Percentiles rank a stretch among this genome's conserved stretches.
phyloP scores from a whole-genome alignment of 2,888 invertebrate genomes.

The Flexamia atlantica region DNA sequence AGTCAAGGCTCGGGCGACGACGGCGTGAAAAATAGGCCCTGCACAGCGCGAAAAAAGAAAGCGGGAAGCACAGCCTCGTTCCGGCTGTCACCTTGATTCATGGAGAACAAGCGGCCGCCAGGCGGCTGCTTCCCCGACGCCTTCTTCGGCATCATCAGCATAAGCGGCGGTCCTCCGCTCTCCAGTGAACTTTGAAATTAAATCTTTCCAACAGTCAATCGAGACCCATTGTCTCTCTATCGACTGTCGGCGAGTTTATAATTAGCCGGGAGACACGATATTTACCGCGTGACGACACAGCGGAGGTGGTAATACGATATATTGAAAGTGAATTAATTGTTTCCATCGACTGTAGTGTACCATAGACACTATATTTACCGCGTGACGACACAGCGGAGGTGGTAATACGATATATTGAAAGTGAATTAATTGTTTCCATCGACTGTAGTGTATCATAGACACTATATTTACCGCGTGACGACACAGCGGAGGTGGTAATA shows the following conservation, averaged over 20 bases:
- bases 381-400: no score
- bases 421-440: no score
- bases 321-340: no score
- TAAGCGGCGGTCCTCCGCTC: slow-evolving; percentile 32
- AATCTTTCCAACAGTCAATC: neutral
- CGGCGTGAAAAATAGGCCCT: slow-evolving; percentile 62
- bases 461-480: no score
- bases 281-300: neutral
- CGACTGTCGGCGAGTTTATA: slow-evolving; percentile 4
- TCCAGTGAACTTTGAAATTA: slow-evolving; percentile 32
- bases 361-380: no score
- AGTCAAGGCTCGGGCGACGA: slow-evolving; percentile 39
- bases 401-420: no score
- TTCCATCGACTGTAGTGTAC: no score
- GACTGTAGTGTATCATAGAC: no score
- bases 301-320: neutral
- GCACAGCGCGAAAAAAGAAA: slow-evolving; percentile 60
- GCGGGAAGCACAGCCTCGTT: slow-evolving; percentile 32
- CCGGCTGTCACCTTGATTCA: slow-evolving; percentile 54
- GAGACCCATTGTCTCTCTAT: neutral
- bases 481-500: no score
- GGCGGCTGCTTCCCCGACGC: neutral
- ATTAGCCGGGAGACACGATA: slow-evolving; percentile 31
- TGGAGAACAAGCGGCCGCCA: slow-evolving; percentile 20
- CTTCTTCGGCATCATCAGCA: slow-evolving; percentile 48